A percentile compares a stretch with the other conserved stretches of the same genome.
Evolutionary conservation across 2,113 vertebrate species (phyloP).

Genomic region (Cavia aperea): DNA sequence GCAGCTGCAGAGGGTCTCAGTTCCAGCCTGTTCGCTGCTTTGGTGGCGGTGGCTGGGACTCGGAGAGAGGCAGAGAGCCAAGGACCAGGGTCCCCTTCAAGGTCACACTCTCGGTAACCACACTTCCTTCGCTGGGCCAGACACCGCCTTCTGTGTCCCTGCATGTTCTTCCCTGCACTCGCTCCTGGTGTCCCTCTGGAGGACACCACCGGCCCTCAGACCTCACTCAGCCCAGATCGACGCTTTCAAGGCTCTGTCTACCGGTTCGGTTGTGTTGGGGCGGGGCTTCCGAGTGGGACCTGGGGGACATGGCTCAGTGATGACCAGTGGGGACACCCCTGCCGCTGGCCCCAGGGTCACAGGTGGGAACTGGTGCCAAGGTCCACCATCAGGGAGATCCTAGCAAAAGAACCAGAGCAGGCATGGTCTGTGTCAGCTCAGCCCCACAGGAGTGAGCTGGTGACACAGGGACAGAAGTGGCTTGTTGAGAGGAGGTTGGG

Average conservation of each 20-base stretch:
- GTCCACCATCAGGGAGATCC: neutral
- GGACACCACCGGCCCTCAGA: neutral
- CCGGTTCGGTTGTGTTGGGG: neutral
- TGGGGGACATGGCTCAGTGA: neutral
- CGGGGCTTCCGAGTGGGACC: neutral
- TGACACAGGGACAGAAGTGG: too few species aligned
- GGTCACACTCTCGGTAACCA: neutral
- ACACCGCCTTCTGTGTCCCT: too few species aligned
- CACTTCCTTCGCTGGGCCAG: too few species aligned
- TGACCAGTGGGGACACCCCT: neutral
- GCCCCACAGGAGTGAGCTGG: neutral
- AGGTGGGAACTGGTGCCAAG: rapidly evolving
- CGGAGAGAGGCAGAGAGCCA: neutral
- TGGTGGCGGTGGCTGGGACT: neutral
- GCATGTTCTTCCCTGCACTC: neutral
- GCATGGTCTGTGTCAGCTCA: neutral
- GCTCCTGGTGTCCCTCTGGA: neutral
- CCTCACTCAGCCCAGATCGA: neutral
- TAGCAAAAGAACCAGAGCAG: neutral
- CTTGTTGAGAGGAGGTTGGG: neutral
- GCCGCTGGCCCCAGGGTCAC: neutral
- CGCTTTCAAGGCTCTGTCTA: neutral
- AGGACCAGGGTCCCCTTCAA: neutral
- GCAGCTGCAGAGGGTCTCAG: neutral
- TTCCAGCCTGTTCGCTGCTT: neutral